phyloP scores from a whole-genome alignment of 2,797 vertebrate species.

The Acanthurus lineatus region DNA sequence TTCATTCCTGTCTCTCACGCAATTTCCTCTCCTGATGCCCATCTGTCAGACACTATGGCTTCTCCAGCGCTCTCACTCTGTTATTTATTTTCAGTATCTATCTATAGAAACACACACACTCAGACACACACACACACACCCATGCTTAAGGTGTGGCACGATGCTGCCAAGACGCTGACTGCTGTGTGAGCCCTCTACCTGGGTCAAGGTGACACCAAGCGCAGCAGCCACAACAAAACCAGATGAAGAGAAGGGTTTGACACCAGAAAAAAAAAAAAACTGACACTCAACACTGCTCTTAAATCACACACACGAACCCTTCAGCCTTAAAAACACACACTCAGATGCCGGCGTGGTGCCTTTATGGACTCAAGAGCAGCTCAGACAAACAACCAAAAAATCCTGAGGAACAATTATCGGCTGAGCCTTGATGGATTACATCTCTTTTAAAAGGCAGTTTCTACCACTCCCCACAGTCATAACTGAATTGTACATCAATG shows the following conservation, averaged over 20 bases:
- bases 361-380: conserved; percentile 30
- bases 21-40: conserved; percentile 21
- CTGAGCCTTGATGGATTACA: conserved; percentile 24
- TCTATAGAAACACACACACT: conserved; percentile 17
- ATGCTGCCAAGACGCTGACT: conserved; percentile 37
- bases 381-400: conserved; percentile 45
- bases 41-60: conserved; percentile 41
- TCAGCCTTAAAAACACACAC: conserved; percentile 61
- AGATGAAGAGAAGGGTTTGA: conserved; percentile 32
- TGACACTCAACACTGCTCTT: conserved; percentile 40
- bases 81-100: conserved; percentile 26
- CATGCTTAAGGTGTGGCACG: conserved; percentile 68
- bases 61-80: conserved; percentile 16
- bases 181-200: conserved; percentile 45
- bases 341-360: conserved; percentile 33
- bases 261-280: conserved; percentile 47
- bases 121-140: conserved; percentile 21
- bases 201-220: conserved; percentile 72
- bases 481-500: conserved; percentile 5
- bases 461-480: conserved; percentile 50
- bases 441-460: neutral
- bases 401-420: conserved; percentile 51
- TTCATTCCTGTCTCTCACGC: conserved; percentile 13
- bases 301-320: conserved; percentile 59
- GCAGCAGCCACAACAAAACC: conserved; percentile 39